A percentile compares a stretch with the other conserved stretches of the same genome.
Evolutionary conservation across 2,113 vertebrate species (phyloP).

Genomic region (Myotis davidii): DNA sequence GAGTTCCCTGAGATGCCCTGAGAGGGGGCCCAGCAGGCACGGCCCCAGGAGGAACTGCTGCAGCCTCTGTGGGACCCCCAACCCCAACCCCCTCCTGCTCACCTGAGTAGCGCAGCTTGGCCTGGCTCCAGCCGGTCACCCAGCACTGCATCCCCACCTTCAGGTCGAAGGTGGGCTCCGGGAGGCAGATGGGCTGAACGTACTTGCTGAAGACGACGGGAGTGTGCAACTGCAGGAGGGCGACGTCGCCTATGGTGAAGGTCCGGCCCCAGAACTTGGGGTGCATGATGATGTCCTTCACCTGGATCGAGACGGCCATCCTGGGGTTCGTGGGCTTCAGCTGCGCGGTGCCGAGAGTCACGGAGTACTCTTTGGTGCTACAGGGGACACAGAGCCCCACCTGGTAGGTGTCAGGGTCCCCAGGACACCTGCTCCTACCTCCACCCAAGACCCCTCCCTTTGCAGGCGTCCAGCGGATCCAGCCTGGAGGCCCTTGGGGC

Average conservation of each 20-base stretch:
- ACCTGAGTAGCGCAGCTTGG: slow-evolving; percentile 40
- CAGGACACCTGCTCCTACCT: not conserved
- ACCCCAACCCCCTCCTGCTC: not conserved
- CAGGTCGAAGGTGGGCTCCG: slow-evolving; percentile 18
- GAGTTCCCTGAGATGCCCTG: not conserved
- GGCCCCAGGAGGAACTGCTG: not conserved
- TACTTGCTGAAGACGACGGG: slow-evolving; percentile 27
- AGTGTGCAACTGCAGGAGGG: slow-evolving; percentile 47
- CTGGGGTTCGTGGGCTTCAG: not conserved
- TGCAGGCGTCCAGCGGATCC: not conserved
- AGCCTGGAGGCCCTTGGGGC: not conserved
- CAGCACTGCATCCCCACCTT: slow-evolving; percentile 70
- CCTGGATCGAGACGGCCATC: not conserved
- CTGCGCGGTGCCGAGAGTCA: slow-evolving; percentile 56
- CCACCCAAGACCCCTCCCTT: not conserved
- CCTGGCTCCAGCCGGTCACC: slow-evolving; percentile 75
- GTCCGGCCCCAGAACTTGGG: slow-evolving; percentile 72
- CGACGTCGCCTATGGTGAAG: slow-evolving; percentile 33
- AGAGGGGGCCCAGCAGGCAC: not conserved
- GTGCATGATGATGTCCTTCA: slow-evolving; percentile 72
- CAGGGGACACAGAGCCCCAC: not conserved
- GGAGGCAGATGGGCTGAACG: slow-evolving; percentile 73
- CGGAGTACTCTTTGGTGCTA: slow-evolving; percentile 70
- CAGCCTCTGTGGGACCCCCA: not conserved
- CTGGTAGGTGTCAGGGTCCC: not conserved